Evolutionary conservation across 1,140 invertebrate genomes (phyloP), one percentile per base, ranked within the genome.

Genomic region (Euwallacea similis): DNA sequence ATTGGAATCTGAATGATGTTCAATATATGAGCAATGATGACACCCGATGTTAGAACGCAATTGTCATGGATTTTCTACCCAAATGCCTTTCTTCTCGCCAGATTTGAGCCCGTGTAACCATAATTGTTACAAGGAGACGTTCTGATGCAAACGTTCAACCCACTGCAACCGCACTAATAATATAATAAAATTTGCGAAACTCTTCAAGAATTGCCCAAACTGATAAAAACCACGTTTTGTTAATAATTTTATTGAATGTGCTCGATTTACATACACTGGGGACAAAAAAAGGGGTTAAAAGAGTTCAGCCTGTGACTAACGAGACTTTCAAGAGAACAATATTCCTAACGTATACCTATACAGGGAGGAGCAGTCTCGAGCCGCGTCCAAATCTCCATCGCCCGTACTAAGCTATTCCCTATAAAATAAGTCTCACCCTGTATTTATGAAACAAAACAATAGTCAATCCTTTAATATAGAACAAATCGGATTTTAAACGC

Each of bases 401-500:
- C 21, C 21, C 21, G 21, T 4, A 1, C 4, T 33, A 4, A 33
- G 4, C 21, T 33, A 4, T 33, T 33, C 21, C 21, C 1, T 33
- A 33, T 33, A 4, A 33, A 33, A 33, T 33, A 33, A 33, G 21
- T 33, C 21, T 33, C 21, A 33, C 21, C 4, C 21, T 33, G 21
- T 33, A 33, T 33, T 33, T 33, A 33, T 56, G 54, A 56, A 13
- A 9, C 8, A 56, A 56, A 56, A 56, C 11, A 56, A 56, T 16
- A 56, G 41, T 50, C 44, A 61, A 55, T 50, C 56, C 10, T 41
- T n/a, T 58, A 65, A 64, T 70, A 72, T 55, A 67, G 70, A 72
- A 72, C 70, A 72, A 72, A 72, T 72, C 46, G 44, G 61, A 72
- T 72, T 72, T 61, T 66, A 42, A 66, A 63, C 70, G 70, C 9